A percentile compares a stretch with the other conserved stretches of the same genome.
phyloP scores from a whole-genome alignment of 2,797 vertebrate species.

The Pipistrellus kuhlii region DNA sequence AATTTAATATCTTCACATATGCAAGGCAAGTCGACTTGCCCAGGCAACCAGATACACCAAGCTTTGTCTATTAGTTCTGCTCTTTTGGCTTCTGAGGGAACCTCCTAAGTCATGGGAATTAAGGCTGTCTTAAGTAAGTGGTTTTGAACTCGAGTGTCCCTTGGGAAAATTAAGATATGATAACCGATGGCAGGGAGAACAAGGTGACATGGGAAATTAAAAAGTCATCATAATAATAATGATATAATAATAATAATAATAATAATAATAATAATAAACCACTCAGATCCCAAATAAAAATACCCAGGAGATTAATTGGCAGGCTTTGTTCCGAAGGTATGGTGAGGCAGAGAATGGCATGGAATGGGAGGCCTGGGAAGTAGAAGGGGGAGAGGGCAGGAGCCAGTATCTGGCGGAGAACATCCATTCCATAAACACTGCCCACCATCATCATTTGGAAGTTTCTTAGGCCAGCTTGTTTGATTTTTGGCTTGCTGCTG shows the following conservation, averaged over 20 bases:
- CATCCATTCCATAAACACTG: background rate
- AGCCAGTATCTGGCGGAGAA: background rate
- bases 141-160: constrained; percentile 78
- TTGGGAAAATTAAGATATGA: constrained; percentile 83
- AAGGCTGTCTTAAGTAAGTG: constrained; percentile 80
- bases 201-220: constrained; percentile 79
- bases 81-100: constrained; percentile 83
- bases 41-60: constrained; percentile 87
- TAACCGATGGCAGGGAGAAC: constrained; percentile 60
- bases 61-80: constrained; percentile 85
- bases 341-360: background rate
- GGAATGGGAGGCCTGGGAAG: background rate
- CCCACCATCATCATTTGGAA: background rate
- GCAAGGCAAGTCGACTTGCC: constrained; percentile 84
- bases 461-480: background rate
- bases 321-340: background rate
- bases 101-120: constrained; percentile 84
- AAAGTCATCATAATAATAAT: constrained; percentile 54
- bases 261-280: constrained; percentile 16
- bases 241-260: background rate
- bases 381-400: background rate
- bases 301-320: background rate
- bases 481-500: background rate
- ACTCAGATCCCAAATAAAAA: constrained; percentile 4
- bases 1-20: constrained; percentile 90